Evolutionary conservation across 2,113 vertebrate genomes (phyloP).

Genomic region (Petaurus breviceps): DNA sequence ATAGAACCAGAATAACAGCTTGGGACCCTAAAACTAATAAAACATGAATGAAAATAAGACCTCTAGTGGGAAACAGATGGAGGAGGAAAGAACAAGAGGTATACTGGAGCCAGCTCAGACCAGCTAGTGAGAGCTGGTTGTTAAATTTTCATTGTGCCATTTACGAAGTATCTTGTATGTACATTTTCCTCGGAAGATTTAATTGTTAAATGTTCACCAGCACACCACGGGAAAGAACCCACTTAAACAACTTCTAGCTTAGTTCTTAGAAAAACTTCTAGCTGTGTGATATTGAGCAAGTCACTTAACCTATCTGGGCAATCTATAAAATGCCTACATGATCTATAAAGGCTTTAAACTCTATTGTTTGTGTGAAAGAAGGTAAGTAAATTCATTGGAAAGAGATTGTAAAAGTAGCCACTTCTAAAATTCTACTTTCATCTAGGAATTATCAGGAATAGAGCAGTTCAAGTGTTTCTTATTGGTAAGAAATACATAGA

Average conservation of each 20-base stretch:
- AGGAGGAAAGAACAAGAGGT: no score
- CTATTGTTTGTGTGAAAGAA: background rate
- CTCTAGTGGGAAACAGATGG: no score
- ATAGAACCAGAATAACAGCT: no score
- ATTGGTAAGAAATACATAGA: no score
- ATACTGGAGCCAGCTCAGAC: background rate
- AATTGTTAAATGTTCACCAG: no score
- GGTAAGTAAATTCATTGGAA: background rate
- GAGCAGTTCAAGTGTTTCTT: background rate
- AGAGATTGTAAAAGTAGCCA: background rate
- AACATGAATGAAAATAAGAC: no score
- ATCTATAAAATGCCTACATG: background rate
- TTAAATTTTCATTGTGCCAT: no score
- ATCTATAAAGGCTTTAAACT: background rate
- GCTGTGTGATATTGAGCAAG: background rate
- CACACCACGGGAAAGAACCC: no score
- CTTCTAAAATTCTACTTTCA: background rate
- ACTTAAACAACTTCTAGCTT: background rate
- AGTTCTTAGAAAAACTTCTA: no score
- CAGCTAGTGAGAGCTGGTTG: background rate
- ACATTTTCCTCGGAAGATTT: background rate
- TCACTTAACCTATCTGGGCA: background rate
- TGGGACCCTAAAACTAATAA: no score
- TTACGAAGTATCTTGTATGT: background rate
- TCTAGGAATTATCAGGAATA: no score